Conservation (phyloP, 37 sponge, comb jelly and placozoan species). For the Beroe forskalii region DNA sequence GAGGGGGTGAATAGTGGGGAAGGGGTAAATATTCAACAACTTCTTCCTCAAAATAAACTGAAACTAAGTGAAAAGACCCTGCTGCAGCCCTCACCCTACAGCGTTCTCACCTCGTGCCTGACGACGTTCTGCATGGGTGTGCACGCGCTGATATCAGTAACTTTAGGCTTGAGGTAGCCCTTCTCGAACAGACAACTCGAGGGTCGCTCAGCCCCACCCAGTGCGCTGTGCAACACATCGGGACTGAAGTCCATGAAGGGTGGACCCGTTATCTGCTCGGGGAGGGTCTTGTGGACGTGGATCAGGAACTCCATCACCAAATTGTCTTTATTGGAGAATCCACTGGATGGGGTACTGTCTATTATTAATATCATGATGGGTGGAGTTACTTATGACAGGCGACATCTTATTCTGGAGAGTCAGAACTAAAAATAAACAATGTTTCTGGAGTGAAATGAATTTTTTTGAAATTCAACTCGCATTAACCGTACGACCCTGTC, state of each 20-base stretch:
- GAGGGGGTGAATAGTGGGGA: neutral
- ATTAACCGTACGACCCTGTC: too few species aligned
- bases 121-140: conserved; percentile 52
- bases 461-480: too few species aligned
- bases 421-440: too few species aligned
- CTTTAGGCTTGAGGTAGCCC: conserved; percentile 50
- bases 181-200: conserved; percentile 25
- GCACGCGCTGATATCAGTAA: neutral
- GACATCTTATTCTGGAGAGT: too few species aligned
- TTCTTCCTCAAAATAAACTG: too few species aligned
- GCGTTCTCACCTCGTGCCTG: conserved; percentile 31
- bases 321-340: conserved; percentile 7
- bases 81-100: too few species aligned
- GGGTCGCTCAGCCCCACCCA: conserved; percentile 30
- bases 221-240: conserved; percentile 29
- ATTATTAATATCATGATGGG: too few species aligned
- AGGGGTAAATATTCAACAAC: too few species aligned
- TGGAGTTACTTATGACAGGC: too few species aligned
- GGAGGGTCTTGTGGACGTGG: conserved; percentile 60
- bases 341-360: neutral
- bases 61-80: too few species aligned
- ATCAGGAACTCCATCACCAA: conserved; percentile 64
- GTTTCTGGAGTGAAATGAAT: too few species aligned
- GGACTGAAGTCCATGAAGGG: conserved; percentile 35
- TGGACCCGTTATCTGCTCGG: conserved; percentile 22